Conservation (phyloP, 2,888 invertebrate species). For the Atethmia centrago region DNA sequence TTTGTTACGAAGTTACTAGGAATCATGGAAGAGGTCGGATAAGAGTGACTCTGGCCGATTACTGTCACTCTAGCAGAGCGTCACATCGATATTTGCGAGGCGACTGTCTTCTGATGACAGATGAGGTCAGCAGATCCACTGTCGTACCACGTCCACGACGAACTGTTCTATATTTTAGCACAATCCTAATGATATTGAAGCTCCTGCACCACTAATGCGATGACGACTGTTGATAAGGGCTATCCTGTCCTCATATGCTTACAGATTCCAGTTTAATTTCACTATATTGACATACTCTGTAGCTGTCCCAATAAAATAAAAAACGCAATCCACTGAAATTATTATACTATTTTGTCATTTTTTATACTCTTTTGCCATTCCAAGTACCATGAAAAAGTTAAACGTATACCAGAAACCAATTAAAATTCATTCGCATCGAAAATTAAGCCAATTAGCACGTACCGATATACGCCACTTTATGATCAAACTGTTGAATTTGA, state of each 20-base stretch:
- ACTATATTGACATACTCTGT: not conserved
- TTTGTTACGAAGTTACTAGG: not conserved
- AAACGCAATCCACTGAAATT: constrained; percentile 16
- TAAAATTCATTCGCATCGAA: constrained; percentile 56
- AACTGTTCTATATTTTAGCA: not conserved
- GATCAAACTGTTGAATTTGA: constrained; percentile 11
- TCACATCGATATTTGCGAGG: not conserved
- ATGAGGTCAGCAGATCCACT: not conserved
- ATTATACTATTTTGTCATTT: constrained; percentile 24
- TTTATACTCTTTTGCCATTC: constrained; percentile 20
- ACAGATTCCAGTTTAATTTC: not conserved
- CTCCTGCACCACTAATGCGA: not conserved
- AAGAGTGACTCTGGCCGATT: not conserved
- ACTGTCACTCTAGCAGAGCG: not conserved
- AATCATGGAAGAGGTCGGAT: not conserved
- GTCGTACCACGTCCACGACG: not conserved
- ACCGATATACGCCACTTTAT: constrained; percentile 29
- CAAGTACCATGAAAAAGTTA: constrained; percentile 56
- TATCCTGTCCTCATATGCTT: not conserved
- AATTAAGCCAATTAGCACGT: constrained; percentile 62
- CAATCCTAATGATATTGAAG: not conserved
- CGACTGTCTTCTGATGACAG: not conserved
- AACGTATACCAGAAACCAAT: constrained; percentile 60
- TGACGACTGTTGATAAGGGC: not conserved
- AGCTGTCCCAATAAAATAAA: not conserved